Conservation (phyloP, 2,797 vertebrate species). For the Mormyrops attenuatus region DNA sequence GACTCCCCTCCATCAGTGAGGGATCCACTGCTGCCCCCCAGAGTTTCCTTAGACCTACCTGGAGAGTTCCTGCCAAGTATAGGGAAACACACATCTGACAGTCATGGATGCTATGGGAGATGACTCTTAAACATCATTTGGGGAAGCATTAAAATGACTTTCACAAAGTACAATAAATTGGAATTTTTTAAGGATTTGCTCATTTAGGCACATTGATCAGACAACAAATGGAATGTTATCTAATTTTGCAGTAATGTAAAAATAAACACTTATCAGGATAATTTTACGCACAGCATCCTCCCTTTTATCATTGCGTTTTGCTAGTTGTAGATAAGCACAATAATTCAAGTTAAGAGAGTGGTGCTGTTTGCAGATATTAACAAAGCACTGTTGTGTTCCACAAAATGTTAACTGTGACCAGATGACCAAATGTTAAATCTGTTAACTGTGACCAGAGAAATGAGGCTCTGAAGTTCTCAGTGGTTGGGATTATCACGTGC, state of each 20-base stretch:
- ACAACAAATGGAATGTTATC: not conserved
- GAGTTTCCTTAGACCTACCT: not conserved
- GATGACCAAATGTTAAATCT: too few relatives aligned
- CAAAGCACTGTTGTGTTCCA: slow-evolving; percentile 22
- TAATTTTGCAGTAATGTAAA: slow-evolving; percentile 7
- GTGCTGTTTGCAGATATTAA: slow-evolving; percentile 18
- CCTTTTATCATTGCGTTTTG: slow-evolving; percentile 26
- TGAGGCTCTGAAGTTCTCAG: not conserved
- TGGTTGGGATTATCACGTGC: not conserved
- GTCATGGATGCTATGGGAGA: not conserved
- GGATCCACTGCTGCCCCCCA: not conserved
- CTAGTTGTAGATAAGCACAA: slow-evolving; percentile 23
- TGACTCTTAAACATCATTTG: not conserved
- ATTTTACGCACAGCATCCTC: not conserved
- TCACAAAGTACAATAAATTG: not conserved
- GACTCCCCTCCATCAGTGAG: not conserved
- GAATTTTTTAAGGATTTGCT: not conserved
- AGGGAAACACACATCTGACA: not conserved
- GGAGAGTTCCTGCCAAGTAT: not conserved
- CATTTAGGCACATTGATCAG: not conserved
- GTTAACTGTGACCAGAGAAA: not conserved
- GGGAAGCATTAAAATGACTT: not conserved
- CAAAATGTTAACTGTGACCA: not conserved
- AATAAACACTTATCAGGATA: slow-evolving; percentile 15
- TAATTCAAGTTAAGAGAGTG: slow-evolving; percentile 23